Conservation (phyloP, 2,797 vertebrate species). For the Lagorchestes hirsutus region DNA sequence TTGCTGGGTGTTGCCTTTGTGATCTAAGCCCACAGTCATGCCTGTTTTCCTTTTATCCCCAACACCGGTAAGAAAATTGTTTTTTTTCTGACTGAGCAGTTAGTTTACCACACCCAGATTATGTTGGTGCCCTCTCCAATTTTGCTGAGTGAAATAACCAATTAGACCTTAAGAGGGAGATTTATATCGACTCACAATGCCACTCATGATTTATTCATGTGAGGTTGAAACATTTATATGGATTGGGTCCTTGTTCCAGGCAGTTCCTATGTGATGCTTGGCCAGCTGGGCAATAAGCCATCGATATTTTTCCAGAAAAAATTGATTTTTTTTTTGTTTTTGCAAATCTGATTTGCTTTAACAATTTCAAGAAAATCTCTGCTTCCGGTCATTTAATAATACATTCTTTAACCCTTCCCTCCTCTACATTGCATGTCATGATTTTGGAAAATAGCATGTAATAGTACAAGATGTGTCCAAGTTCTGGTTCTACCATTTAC, state of each 20-base stretch:
- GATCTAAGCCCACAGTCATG: background rate
- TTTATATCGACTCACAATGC: constrained; percentile 40
- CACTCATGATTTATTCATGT: constrained; percentile 54
- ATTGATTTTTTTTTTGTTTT: background rate
- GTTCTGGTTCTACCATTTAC: background rate
- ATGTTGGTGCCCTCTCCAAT: constrained; percentile 9
- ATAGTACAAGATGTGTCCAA: background rate
- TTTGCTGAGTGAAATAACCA: constrained; percentile 58
- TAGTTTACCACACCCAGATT: constrained; percentile 44
- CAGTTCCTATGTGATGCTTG: background rate
- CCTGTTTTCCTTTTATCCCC: background rate
- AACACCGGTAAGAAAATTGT: constrained; percentile 55
- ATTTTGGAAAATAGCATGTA: background rate
- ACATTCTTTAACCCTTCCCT: background rate
- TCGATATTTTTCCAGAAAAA: constrained; percentile 64
- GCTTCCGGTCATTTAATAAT: constrained; percentile 41
- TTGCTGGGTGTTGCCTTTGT: background rate
- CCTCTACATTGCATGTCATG: constrained; percentile 12
- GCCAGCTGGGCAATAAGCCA: background rate
- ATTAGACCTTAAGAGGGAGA: constrained; percentile 53
- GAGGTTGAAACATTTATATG: constrained; percentile 31
- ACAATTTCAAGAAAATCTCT: background rate
- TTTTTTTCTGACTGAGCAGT: constrained; percentile 45
- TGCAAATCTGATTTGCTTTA: constrained; percentile 48
- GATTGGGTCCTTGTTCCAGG: constrained; percentile 25